Evolutionary conservation across 2,113 vertebrate species (phyloP).

Genomic region (Varanus komodoensis): DNA sequence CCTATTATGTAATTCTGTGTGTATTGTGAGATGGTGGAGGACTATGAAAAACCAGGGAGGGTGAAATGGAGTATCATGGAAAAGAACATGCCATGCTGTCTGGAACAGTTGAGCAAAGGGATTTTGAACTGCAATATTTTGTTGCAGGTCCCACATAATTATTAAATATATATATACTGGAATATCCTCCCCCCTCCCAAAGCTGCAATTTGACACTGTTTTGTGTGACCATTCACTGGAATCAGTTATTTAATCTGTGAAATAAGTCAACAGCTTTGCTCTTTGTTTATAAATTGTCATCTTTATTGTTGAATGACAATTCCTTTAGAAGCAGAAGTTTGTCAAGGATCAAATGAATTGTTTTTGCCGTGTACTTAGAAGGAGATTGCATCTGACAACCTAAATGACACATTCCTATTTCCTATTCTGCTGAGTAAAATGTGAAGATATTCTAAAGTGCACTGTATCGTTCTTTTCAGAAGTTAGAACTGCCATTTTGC

Average conservation of each 20-base stretch:
- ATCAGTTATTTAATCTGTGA: neutral
- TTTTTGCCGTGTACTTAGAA: neutral
- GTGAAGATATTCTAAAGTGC: neutral
- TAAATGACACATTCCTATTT: slow-evolving; percentile 17
- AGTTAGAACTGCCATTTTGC: slow-evolving; percentile 1
- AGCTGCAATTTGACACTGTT: neutral
- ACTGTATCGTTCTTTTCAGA: neutral
- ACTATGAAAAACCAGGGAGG: too few species aligned
- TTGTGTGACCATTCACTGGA: neutral
- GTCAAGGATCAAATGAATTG: neutral
- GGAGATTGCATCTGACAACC: neutral
- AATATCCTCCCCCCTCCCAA: too few species aligned
- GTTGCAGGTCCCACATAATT: neutral
- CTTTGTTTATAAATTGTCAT: neutral
- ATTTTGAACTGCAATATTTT: neutral
- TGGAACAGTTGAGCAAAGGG: neutral
- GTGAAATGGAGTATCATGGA: neutral
- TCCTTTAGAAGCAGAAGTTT: neutral
- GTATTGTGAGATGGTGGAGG: too few species aligned
- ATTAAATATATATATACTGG: too few species aligned
- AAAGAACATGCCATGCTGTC: neutral
- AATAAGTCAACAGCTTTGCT: neutral
- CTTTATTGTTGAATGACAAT: neutral
- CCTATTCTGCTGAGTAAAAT: neutral
- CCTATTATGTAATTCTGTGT: too few species aligned